Evolutionary conservation across 53 echinoderm and acorn worm genomes (phyloP), one percentile per base, ranked within the genome.

Genomic region (Paracentrotus lividus): DNA sequence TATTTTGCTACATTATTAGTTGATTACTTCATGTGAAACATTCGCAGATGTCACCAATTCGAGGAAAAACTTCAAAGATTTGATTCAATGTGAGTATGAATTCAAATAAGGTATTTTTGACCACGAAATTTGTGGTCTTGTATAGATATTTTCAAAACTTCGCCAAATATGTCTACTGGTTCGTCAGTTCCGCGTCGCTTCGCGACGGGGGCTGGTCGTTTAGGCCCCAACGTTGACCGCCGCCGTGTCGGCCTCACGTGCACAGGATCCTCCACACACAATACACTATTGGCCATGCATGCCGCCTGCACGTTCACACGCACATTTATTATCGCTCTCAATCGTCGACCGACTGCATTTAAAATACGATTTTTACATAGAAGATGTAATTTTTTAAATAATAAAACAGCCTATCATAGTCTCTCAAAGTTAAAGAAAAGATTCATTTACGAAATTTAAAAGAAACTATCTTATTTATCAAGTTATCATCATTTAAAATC

Each of bases 401-500:
- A n/a, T 24, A 26, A 43, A 3, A 81, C 12, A 27, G 7, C 47
- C 4, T 81, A 47, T 47, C 81, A 81, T 9, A 47, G 23, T 47
- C 47, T 81, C 45, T 47, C 21, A 81, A 24, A 45, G 47, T 45
- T 81, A 10, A 47, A 49, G 24, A 32, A 38, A 38, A 40, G 18
- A 38, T 16, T 72, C 36, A 72, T 40, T 10, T 27, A 20, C 12
- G 44, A 47, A 18, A 9, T 7, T 45, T 32, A 0, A n/a, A 5
- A 24, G 26, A 81, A 81, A 26, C 24, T 47, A 13, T 26, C 3
- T 24, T 49, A 53, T 34, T 32, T 67, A 21, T 93, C 53, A 14
- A 34, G 32, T 56, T 56, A 54, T 88, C 23, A 26, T 61, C 47
- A 88, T 76, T 29, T 31, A 87, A 87, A 87, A 20, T 36, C 60